Conservation (phyloP, 2,797 vertebrate species). For the Emydoidea blandingii region DNA sequence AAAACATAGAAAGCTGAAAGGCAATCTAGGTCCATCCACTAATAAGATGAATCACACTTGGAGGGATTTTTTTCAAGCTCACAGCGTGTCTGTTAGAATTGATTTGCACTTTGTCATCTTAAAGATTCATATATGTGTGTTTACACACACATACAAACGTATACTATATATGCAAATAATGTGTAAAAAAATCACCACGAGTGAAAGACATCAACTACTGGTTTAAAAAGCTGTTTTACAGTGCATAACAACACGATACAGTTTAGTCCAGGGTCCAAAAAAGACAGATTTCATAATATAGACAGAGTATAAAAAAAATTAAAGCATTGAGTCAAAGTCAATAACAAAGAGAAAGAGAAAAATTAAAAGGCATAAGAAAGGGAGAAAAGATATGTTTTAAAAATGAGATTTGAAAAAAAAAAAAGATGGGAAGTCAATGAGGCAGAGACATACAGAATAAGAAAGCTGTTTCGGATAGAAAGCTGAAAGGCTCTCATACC, state of each 20-base stretch:
- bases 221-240: background rate
- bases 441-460: background rate
- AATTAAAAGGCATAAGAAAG: background rate
- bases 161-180: background rate
- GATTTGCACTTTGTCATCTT: background rate
- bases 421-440: background rate
- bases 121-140: background rate
- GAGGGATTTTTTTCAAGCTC: background rate
- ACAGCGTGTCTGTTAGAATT: constrained; percentile 1
- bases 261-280: background rate
- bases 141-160: accelerated
- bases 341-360: constrained; percentile 28
- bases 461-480: constrained; percentile 28
- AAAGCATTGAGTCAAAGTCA: constrained; percentile 26
- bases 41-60: background rate
- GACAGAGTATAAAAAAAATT: constrained; percentile 17
- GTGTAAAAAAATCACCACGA: background rate
- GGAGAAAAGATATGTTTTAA: background rate
- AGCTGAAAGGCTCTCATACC: background rate
- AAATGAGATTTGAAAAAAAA: background rate
- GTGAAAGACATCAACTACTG: background rate
- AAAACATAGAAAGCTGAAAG: constrained; percentile 18
- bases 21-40: constrained; percentile 5
- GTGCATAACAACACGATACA: background rate
- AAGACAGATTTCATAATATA: constrained; percentile 6